Base-by-base conservation (phyloP, 2,113 vertebrate species). In the Myiozetetes cayanensis region DNA sequence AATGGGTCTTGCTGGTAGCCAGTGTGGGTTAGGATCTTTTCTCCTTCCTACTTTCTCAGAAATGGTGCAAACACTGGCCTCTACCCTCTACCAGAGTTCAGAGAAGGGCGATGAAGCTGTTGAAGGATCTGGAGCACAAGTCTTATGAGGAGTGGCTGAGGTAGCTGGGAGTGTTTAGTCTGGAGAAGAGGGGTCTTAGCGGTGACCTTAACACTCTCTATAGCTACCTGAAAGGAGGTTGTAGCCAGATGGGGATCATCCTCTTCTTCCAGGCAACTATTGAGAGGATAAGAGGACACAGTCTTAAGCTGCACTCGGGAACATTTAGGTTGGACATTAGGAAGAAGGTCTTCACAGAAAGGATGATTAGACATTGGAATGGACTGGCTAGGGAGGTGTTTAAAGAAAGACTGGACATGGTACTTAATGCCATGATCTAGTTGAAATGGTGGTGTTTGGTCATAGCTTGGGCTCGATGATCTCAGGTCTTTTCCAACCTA, bases 21-120 rank as follows among this genome's bases (percentile, higher is more conserved):
- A 12, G 0, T 0, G 3, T 59, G 33, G 10, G 2, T 66, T 55
- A 12, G 33, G 9, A 27, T 65, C 46, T 35, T 53, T 49, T 43
- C 24, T 66, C 14, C 71, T 46, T 71, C 9, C 46, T 63, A 8
- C 61, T 89, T 19, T 35, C 39, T 81, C 56, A 67, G 47, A 78
- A 84, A 21, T 33, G 9, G 16, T 59, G 37, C 16, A 44, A 81
- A 41, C 14, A 3, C 27, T 23, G n/a, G 2, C 8, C 41, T 65
- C 44, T 55, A 3, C 14, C 13, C 15, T 37, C n/a, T 43, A 14
- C 37, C 27, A 21, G 61, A 41, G 27, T 41, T 63, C 37, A 63
- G 61, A 63, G 61, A 10, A 63, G 61, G 27, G 27, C 39, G 22
- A 7, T 20, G 3, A 63, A 63, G 39, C 61, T 63, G 39, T 27